Evolutionary conservation across 2,113 vertebrate genomes (phyloP).

Genomic region (Corynorhinus townsendii): DNA sequence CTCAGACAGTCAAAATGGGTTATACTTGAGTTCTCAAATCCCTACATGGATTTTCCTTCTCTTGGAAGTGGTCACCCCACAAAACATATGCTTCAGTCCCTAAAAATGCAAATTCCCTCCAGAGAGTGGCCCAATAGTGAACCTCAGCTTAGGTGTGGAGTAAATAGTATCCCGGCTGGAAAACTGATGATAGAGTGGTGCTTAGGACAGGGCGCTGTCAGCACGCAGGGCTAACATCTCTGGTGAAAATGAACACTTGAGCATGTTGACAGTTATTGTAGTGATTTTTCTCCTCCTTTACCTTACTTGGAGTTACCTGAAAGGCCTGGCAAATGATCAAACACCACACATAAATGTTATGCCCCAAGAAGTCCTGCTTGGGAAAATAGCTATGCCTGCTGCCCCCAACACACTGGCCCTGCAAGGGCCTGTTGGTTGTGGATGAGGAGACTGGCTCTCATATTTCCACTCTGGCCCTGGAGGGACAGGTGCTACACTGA

Average conservation of each 20-base stretch:
- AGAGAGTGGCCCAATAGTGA: not conserved
- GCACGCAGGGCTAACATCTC: not conserved
- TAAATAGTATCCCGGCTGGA: not conserved
- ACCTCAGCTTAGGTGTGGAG: not conserved
- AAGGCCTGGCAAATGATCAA: not conserved
- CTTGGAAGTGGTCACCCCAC: not conserved
- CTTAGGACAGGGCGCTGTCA: not conserved
- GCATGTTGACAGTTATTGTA: not conserved
- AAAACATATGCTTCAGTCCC: not conserved
- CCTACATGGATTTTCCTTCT: not conserved
- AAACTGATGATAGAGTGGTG: not conserved
- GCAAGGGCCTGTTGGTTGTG: not conserved
- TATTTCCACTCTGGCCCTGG: not conserved
- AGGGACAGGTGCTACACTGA: not conserved
- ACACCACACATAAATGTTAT: not conserved
- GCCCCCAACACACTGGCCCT: not conserved
- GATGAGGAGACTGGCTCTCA: not conserved
- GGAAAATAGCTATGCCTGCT: not conserved
- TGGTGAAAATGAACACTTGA: not conserved
- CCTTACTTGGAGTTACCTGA: not conserved
- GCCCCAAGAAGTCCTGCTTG: not conserved
- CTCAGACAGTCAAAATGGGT: slow-evolving; percentile 21
- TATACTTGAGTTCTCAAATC: slow-evolving; percentile 10
- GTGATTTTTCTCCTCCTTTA: not conserved
- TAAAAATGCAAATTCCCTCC: not conserved